Base-by-base conservation (phyloP, 2,888 invertebrate species). In the Corbicula japonica region DNA sequence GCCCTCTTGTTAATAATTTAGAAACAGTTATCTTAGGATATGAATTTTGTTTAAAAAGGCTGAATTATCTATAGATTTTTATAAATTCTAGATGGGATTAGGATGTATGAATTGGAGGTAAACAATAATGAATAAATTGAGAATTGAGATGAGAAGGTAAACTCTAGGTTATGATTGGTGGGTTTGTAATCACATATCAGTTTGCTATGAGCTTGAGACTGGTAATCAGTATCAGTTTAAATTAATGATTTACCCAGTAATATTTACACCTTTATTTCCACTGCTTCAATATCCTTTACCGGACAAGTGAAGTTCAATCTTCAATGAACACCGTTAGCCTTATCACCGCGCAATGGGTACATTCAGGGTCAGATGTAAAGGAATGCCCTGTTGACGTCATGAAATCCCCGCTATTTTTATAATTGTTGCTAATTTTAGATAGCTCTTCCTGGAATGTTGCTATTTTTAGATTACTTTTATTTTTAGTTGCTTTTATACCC, bases 81-180 rank as follows among this genome's bases (percentile, higher is more conserved):
- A 32, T n/a, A n/a, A n/a, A n/a, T n/a, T 34, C 35, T 58, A 18
- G 35, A 58, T 58, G 58, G 35, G 58, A 58, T 35, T 35, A 58
- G 58, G 8, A 21, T 58, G 35, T 23, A 58, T 38, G 21, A 35
- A 12, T 35, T 58, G 58, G 58, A 58, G 35, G 58, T 58, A 58
- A n/a, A 48, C 21, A 8, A 8, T 15, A 8, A 41, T 41, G 8
- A 41, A 41, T 8, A 41, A 41, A 41, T 41, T 41, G 41, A 41
- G 15, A n/a, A n/a, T n/a, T n/a, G n/a, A n/a, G n/a, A n/a, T n/a
- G n/a, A n/a, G n/a, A n/a, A n/a, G n/a, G n/a, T n/a, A n/a, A n/a
- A n/a, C n/a, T n/a, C n/a, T 41, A 41, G 15, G 15, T 15, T 15
- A 12, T 41, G 15, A 41, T 15, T 15, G 8, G 41, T 41, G 10